Conservation (phyloP, 1,140 invertebrate genomes). For the Polypedilum vanderplanki region DNA sequence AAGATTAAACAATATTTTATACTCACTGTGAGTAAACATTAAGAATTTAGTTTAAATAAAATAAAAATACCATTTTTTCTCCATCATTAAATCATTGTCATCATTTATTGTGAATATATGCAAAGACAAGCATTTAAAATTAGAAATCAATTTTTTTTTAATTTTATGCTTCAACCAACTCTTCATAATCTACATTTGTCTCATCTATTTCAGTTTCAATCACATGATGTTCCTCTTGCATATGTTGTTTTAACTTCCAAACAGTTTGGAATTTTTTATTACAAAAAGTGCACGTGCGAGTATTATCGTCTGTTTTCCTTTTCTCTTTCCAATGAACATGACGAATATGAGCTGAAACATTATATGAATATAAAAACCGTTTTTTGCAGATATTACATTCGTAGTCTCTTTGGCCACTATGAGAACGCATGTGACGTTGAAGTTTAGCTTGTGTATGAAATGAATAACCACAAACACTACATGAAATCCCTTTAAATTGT, state of each 20-base stretch:
- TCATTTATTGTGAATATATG: neutral
- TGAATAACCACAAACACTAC: neutral
- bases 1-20: neutral
- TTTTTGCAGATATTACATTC: neutral
- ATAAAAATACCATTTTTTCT: neutral
- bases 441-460: slow-evolving; percentile 2
- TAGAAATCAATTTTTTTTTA: neutral
- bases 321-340: slow-evolving; percentile 5
- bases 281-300: neutral
- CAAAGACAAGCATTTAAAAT: neutral
- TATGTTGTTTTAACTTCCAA: neutral
- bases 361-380: neutral
- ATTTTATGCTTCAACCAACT: neutral
- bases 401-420: neutral
- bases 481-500: neutral
- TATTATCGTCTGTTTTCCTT: neutral
- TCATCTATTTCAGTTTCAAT: neutral
- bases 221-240: neutral
- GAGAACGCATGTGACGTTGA: neutral
- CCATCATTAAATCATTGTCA: neutral
- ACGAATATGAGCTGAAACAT: neutral
- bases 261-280: neutral
- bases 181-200: neutral
- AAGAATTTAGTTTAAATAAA: neutral
- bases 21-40: neutral